Percentiles rank a stretch among this genome's conserved stretches.
Conservation (phyloP, 2,888 invertebrate genomes). For the Ophioninae sp. region DNA sequence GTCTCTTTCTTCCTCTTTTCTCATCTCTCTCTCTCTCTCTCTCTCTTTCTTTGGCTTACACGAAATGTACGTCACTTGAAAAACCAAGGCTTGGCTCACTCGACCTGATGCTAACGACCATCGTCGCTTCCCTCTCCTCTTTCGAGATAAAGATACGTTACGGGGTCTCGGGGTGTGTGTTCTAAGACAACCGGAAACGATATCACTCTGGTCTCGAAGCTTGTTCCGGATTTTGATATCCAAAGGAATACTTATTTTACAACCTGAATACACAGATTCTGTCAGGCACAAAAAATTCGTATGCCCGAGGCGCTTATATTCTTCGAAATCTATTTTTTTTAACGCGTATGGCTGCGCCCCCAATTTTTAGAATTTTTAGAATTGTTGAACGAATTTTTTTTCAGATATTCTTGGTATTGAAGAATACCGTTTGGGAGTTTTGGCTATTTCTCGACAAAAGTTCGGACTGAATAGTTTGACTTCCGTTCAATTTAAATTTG, state of each 20-base stretch:
- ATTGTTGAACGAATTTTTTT: too few species aligned
- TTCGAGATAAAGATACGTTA: conserved; percentile 66
- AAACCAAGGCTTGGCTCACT: conserved; percentile 78
- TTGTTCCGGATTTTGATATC: conserved; percentile 37
- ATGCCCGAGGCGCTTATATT: not conserved
- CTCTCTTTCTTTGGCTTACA: conserved; percentile 59
- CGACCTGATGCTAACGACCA: conserved; percentile 26
- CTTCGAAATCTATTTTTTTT: too few species aligned
- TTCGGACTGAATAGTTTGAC: too few species aligned
- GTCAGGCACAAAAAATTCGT: not conserved
- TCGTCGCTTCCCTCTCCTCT: conserved; percentile 45
- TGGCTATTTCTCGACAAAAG: too few species aligned
- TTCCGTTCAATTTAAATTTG: too few species aligned
- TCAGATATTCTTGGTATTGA: too few species aligned
- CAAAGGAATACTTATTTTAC: not conserved
- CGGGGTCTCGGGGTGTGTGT: conserved; percentile 33
- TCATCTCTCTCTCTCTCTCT: conserved; percentile 9
- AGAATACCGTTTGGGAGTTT: too few species aligned
- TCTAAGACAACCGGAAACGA: conserved; percentile 71
- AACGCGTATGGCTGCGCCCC: too few species aligned
- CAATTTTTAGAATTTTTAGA: too few species aligned
- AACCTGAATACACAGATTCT: not conserved
- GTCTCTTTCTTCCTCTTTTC: conserved; percentile 8
- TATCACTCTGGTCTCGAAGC: conserved; percentile 39
- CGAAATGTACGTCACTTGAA: conserved; percentile 73